A percentile compares a stretch with the other conserved stretches of the same genome.
Evolutionary conservation across 2,797 vertebrate species (phyloP).

Genomic region (Astyanax mexicanus): DNA sequence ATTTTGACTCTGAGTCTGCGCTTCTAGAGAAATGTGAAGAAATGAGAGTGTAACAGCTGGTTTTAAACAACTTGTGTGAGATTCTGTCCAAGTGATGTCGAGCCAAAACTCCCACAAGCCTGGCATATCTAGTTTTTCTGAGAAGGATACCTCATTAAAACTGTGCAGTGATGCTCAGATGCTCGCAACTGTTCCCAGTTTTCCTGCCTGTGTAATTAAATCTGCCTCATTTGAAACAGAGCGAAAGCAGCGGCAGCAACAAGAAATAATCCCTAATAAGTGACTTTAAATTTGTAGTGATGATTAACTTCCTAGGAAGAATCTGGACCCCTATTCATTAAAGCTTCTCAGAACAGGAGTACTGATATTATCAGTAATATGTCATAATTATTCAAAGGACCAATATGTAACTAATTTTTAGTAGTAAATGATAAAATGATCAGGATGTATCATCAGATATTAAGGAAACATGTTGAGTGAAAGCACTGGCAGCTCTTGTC

Average conservation of each 20-base stretch:
- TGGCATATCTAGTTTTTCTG: conserved; percentile 17
- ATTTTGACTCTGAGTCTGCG: conserved; percentile 25
- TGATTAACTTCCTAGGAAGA: neutral
- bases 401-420: too few species aligned
- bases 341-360: too few species aligned
- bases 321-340: too few species aligned
- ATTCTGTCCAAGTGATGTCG: conserved; percentile 5
- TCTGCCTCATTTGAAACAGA: neutral
- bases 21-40: conserved; percentile 15
- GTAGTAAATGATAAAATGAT: too few species aligned
- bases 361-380: too few species aligned
- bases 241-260: neutral
- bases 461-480: too few species aligned
- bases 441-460: too few species aligned
- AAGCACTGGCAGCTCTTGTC: too few species aligned
- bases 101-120: conserved; percentile 27
- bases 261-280: neutral
- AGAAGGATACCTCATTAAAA: conserved; percentile 25
- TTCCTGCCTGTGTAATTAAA: conserved; percentile 10
- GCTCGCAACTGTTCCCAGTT: neutral
- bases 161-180: conserved; percentile 17
- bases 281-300: neutral
- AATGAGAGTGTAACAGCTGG: conserved; percentile 24
- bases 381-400: too few species aligned
- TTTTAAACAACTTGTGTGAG: conserved; percentile 16